Evolutionary conservation across 2,113 vertebrate species (phyloP).

Genomic region (Salvelinus namaycush): DNA sequence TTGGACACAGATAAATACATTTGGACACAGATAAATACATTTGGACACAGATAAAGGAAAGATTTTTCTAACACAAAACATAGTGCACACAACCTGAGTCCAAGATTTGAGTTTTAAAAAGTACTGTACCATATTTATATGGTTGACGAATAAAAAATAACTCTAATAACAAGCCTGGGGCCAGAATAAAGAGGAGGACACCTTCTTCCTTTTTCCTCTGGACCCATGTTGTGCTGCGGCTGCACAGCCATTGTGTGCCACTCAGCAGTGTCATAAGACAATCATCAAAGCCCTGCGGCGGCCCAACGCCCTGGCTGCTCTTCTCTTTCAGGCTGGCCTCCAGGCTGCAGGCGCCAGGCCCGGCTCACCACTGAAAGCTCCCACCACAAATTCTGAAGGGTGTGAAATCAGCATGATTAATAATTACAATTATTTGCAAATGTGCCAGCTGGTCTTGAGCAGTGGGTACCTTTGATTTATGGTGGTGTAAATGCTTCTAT

Average conservation of each 20-base stretch:
- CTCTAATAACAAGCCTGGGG: slow-evolving; percentile 23
- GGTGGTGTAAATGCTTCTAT: slow-evolving; percentile 95
- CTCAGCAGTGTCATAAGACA: slow-evolving; percentile 84
- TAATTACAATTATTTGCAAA: slow-evolving; percentile 99
- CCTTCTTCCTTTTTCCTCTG: slow-evolving; percentile 44
- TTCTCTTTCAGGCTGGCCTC: slow-evolving; percentile 28
- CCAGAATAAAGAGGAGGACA: slow-evolving; percentile 73
- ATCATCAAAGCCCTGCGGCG: slow-evolving; percentile 80
- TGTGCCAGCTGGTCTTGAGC: slow-evolving; percentile 99
- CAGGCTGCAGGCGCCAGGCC: slow-evolving; percentile 86
- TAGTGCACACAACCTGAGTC: no score
- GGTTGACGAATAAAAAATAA: background rate
- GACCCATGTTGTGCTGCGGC: slow-evolving; percentile 52
- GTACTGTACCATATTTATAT: background rate
- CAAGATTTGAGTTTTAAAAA: background rate
- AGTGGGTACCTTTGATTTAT: slow-evolving; percentile 95
- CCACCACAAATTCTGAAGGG: slow-evolving; percentile 87
- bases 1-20: no score
- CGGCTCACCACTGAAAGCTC: slow-evolving; percentile 85
- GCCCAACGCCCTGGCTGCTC: slow-evolving; percentile 64
- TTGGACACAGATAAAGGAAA: no score
- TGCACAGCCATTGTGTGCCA: slow-evolving; percentile 81
- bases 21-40: no score
- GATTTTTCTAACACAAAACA: no score
- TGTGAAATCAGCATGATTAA: slow-evolving; percentile 99